These are phyloP conservation scores for Baronia brevicornis DNA, from an alignment of 2,888 invertebrate species.

Conservation along the genomic window DNA sequence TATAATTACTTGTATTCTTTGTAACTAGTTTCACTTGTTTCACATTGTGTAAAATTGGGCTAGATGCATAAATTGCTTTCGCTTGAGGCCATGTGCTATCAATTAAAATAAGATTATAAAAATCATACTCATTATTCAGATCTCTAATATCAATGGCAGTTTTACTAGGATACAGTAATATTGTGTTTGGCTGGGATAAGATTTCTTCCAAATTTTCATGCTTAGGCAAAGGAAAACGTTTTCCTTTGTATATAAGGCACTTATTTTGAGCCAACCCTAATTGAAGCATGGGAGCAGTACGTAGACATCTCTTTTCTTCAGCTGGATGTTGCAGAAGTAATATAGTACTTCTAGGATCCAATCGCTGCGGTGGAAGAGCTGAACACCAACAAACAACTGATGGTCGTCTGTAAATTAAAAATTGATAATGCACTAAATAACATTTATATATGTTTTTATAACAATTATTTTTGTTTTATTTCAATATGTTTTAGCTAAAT, in stretches of 20 bases:
- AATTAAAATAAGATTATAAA: conserved; percentile 87
- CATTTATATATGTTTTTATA: conserved; percentile 2
- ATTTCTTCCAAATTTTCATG: conserved; percentile 80
- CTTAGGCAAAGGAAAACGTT: conserved; percentile 84
- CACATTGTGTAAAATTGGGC: conserved; percentile 82
- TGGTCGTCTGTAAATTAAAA: conserved; percentile 80
- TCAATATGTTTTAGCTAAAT: too few species aligned
- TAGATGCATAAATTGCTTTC: conserved; percentile 91
- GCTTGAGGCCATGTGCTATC: conserved; percentile 99
- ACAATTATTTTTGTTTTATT: background rate
- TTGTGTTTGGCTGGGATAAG: conserved; percentile 79
- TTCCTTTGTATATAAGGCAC: conserved; percentile 88
- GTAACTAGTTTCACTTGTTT: conserved; percentile 88
- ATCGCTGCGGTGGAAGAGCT: conserved; percentile 82
- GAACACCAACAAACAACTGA: conserved; percentile 92
- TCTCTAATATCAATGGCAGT: conserved; percentile 81
- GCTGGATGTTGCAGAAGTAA: conserved; percentile 94
- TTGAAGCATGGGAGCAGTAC: conserved; percentile 92
- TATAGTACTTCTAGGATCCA: conserved; percentile 81
- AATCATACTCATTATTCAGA: conserved; percentile 53
- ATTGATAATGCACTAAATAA: conserved; percentile 16
- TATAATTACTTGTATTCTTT: conserved; percentile 86
- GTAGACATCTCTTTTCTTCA: conserved; percentile 90
- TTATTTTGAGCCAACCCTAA: conserved; percentile 83
- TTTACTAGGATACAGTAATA: conserved; percentile 88